phyloP scores from a whole-genome alignment of 1,140 invertebrate species.

The Ridgeia piscesae region DNA sequence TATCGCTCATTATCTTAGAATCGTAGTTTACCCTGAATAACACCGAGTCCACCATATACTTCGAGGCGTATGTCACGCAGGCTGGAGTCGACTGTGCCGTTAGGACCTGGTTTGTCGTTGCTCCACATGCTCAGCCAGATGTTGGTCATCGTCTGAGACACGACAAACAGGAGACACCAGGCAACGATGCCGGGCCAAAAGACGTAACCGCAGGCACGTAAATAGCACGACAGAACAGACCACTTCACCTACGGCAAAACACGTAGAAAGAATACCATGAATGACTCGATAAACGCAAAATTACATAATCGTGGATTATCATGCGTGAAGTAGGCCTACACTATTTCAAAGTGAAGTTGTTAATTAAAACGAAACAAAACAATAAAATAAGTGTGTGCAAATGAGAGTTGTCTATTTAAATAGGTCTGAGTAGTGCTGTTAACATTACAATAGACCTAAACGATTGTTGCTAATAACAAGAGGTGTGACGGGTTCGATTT shows the following conservation, averaged over 20 bases:
- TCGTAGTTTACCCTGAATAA: conserved; percentile 42
- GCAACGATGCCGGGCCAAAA: neutral
- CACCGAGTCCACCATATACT: conserved; percentile 47
- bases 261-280: neutral
- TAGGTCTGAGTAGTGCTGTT: neutral
- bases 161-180: conserved; percentile 6
- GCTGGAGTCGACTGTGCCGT: conserved; percentile 33
- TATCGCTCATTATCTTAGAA: neutral
- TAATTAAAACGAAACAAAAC: neutral
- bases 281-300: neutral
- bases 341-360: too few species aligned
- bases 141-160: conserved; percentile 18
- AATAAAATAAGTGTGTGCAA: neutral
- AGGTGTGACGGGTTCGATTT: neutral
- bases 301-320: too few species aligned
- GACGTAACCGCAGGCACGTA: neutral
- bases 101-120: conserved; percentile 30
- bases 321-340: too few species aligned
- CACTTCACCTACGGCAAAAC: neutral
- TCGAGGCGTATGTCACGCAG: conserved; percentile 38
- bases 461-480: neutral
- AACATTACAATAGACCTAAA: neutral
- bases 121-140: conserved; percentile 32
- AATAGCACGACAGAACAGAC: neutral
- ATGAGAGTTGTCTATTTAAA: neutral